phyloP scores from a whole-genome alignment of 1,140 invertebrate genomes.

The Wiebesia pumilae region DNA sequence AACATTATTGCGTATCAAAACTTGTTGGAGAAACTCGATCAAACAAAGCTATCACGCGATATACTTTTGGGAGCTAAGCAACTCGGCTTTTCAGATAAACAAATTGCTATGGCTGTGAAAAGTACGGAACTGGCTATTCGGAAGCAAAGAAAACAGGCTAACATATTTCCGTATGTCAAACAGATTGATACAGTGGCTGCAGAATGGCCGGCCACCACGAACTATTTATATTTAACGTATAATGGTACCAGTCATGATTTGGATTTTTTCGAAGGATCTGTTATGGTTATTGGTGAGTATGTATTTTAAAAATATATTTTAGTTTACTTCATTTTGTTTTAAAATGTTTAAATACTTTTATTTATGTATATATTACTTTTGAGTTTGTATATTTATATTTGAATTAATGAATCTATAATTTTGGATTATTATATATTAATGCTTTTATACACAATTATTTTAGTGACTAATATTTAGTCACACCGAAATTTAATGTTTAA shows the following conservation, averaged over 20 bases:
- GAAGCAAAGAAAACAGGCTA: constrained; percentile 82
- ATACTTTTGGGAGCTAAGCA: constrained; percentile 90
- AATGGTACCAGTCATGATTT: constrained; percentile 93
- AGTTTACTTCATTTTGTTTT: not conserved
- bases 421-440: no score
- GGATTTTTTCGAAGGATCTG: constrained; percentile 85
- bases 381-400: no score
- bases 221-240: constrained; percentile 98
- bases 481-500: no score
- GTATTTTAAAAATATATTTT: no score
- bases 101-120: constrained; percentile 92
- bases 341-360: not conserved
- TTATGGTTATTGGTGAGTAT: constrained; percentile 85
- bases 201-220: constrained; percentile 98
- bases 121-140: constrained; percentile 89
- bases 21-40: constrained; percentile 79
- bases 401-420: no score
- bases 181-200: constrained; percentile 99
- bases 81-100: constrained; percentile 97
- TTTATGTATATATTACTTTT: not conserved
- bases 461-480: no score
- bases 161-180: constrained; percentile 92
- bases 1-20: constrained; percentile 89
- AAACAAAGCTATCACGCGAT: constrained; percentile 77
- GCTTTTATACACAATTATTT: no score